Evolutionary conservation across 2,113 vertebrate species (phyloP).

Genomic region (Halcyon malimbica): DNA sequence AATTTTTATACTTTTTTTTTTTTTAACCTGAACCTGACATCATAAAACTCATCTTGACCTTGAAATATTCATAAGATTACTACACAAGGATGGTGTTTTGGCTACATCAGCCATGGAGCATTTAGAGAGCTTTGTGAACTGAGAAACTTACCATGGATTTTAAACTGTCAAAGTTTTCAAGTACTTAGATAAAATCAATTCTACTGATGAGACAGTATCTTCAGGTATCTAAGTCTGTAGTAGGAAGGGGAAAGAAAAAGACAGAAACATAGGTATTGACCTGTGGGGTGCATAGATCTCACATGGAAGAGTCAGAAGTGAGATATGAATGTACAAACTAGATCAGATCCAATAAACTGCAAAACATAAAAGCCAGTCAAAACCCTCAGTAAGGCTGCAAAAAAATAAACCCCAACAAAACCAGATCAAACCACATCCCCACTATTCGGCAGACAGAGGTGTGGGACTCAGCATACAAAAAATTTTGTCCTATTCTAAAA

Average conservation of each 20-base stretch:
- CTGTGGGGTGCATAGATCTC: not conserved
- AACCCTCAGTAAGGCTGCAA: not conserved
- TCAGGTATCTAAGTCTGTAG: not conserved
- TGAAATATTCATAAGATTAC: not conserved
- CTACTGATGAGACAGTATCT: not conserved
- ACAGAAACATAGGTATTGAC: not conserved
- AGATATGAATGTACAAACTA: not conserved
- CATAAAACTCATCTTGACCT: not conserved
- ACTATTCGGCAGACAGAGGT: not conserved
- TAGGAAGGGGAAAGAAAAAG: not conserved
- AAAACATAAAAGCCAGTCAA: not conserved
- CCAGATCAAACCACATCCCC: not conserved
- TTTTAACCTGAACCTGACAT: not conserved
- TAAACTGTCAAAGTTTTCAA: not conserved
- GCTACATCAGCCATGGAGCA: not conserved
- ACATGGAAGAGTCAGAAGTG: not conserved
- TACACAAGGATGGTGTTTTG: not conserved
- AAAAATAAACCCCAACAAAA: not conserved
- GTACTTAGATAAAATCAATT: not conserved
- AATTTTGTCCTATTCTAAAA: not conserved
- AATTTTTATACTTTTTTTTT: not conserved
- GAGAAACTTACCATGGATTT: not conserved
- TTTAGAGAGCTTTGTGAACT: not conserved
- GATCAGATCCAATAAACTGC: not conserved
- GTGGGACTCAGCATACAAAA: not conserved